Evolutionary conservation across 2,888 invertebrate species (phyloP).

Genomic region (Melitaea athalia): DNA sequence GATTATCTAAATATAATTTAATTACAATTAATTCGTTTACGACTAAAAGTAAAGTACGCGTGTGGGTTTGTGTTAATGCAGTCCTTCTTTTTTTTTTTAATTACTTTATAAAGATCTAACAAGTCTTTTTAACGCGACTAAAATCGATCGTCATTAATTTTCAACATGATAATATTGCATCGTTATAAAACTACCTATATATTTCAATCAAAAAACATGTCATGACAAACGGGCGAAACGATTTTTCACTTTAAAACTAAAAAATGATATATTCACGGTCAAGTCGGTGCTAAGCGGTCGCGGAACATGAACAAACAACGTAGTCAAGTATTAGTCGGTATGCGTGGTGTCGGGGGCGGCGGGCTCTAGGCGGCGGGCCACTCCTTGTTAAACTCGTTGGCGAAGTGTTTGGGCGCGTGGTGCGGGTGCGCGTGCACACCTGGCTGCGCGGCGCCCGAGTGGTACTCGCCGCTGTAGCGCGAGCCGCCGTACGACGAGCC

Average conservation of each 20-base stretch:
- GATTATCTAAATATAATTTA: slow-evolving; percentile 39
- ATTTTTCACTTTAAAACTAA: slow-evolving; percentile 23
- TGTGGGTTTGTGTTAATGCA: slow-evolving; percentile 81
- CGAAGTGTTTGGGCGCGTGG: slow-evolving; percentile 82
- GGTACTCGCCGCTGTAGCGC: slow-evolving; percentile 75
- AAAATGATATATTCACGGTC: slow-evolving; percentile 30
- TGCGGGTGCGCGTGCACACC: slow-evolving; percentile 77
- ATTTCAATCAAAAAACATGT: slow-evolving; percentile 26
- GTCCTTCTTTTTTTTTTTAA: slow-evolving; percentile 44
- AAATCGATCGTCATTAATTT: slow-evolving; percentile 24
- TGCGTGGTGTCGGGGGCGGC: slow-evolving; percentile 22
- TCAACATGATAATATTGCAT: slow-evolving; percentile 31
- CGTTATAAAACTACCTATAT: slow-evolving; percentile 35
- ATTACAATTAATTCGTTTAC: slow-evolving; percentile 43
- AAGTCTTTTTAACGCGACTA: slow-evolving; percentile 31
- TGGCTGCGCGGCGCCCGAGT: slow-evolving; percentile 72
- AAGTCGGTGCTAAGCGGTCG: slow-evolving; percentile 36
- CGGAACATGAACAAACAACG: slow-evolving; percentile 31
- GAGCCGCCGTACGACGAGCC: slow-evolving; percentile 80
- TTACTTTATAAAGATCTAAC: slow-evolving; percentile 35
- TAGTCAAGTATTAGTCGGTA: slow-evolving; percentile 19
- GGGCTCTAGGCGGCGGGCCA: slow-evolving; percentile 76
- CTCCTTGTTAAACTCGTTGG: slow-evolving; percentile 81
- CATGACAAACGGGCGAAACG: slow-evolving; percentile 16
- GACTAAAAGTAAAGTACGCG: slow-evolving; percentile 63